Evolutionary conservation across 1,140 invertebrate species (phyloP), one percentile per base, ranked within the genome.

Genomic region (Psix sp.): DNA sequence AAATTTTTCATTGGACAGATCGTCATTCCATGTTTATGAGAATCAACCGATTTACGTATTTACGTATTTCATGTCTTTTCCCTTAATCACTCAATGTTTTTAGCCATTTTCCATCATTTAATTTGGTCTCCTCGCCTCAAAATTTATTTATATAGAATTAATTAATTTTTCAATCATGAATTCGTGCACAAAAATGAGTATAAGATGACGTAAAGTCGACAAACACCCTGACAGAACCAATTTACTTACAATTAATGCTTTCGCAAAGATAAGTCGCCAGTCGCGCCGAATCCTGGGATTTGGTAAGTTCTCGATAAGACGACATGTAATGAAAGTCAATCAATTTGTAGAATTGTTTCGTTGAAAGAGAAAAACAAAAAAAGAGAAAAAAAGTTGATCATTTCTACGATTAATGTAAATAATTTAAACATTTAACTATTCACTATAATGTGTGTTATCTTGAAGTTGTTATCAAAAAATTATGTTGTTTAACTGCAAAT

Each of bases 241-340:
- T 76, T 76, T 76, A 71, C 48, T 67, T 43, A 51, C 43, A 65
- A 76, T 72, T 72, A 71, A 67, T 45, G 54, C 38, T 29, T 21
- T 38, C 21, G 14, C 11, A 10, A 46, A 35, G 60, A 71, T 66
- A 56, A 75, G 56, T 49, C 63, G 43, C 17, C 11, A 33, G 15
- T 15, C 17, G 39, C 48, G 15, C 16, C 17, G 36, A 39, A 39
- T 38, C 54, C 33, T 1, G 5, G 60, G 74, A 76, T 76, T 63
- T 72, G 21, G 31, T 16, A 21, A 43, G 14, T 42, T 60, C n/a
- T 10, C 7, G 66, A 68, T 72, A 72, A 68, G 67, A 60, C 16
- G 56, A 66, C 60, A 51, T 10, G 52, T 29, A 63, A 71, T 67
- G 62, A 71, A 56, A 57, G 66, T 45, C 60, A 62, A 75, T 75